phyloP scores from a whole-genome alignment of 1,140 invertebrate genomes.

The Pantala flavescens region DNA sequence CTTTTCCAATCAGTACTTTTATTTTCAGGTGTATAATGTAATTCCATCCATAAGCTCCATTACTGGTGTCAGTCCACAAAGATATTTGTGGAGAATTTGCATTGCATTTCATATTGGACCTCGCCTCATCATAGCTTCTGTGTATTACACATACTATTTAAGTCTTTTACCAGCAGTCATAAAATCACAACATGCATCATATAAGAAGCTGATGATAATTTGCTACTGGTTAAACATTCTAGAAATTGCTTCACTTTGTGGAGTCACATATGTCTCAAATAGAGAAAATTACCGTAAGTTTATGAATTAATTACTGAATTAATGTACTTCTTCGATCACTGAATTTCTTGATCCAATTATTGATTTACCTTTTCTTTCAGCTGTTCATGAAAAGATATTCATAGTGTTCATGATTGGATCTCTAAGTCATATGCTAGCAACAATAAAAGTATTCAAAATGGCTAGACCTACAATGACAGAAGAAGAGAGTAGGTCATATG shows the following conservation, averaged over 20 bases:
- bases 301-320: too few relatives aligned
- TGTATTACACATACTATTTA: slow-evolving; percentile 72
- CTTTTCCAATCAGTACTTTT: background rate
- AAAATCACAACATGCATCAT: slow-evolving; percentile 17
- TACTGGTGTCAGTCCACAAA: slow-evolving; percentile 79
- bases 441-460: slow-evolving; percentile 39
- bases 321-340: too few relatives aligned
- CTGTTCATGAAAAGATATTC: slow-evolving; percentile 85
- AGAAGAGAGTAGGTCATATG: slow-evolving; percentile 41
- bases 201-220: slow-evolving; percentile 49
- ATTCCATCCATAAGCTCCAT: slow-evolving; percentile 86
- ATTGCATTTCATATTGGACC: slow-evolving; percentile 82
- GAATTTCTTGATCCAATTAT: too few relatives aligned
- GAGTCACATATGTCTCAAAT: slow-evolving; percentile 87
- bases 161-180: slow-evolving; percentile 42
- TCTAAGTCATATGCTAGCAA: slow-evolving; percentile 69
- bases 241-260: slow-evolving; percentile 71
- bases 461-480: slow-evolving; percentile 34
- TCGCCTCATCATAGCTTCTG: slow-evolving; percentile 69
- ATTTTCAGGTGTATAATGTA: slow-evolving; percentile 76
- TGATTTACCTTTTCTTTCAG: slow-evolving; percentile 43
- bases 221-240: slow-evolving; percentile 77
- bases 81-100: slow-evolving; percentile 84
- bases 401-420: slow-evolving; percentile 84
- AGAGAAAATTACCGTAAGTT: slow-evolving; percentile 88